Percentiles rank a stretch among this genome's conserved stretches.
phyloP scores from a whole-genome alignment of 2,888 invertebrate genomes.

The Coenonympha arcania region DNA sequence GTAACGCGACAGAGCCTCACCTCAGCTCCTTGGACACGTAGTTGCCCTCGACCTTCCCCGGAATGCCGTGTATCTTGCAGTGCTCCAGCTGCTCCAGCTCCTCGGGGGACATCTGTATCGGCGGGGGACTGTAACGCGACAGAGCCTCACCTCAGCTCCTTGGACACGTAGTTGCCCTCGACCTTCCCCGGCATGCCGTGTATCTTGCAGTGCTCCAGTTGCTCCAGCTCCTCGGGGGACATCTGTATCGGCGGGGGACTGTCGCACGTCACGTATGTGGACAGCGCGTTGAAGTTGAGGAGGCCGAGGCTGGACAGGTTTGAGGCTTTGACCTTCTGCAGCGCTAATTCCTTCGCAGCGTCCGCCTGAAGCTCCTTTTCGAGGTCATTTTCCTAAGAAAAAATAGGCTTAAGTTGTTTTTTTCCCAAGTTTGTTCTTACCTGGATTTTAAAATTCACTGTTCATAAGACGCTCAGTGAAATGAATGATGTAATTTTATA shows the following conservation, averaged over 20 bases:
- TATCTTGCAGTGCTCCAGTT: slow-evolving; percentile 80
- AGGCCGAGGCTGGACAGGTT: slow-evolving; percentile 55
- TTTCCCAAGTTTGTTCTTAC: too few relatives aligned
- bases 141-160: slow-evolving; percentile 71
- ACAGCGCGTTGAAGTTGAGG: slow-evolving; percentile 69
- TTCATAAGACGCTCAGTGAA: too few relatives aligned
- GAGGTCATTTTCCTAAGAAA: slow-evolving; percentile 56
- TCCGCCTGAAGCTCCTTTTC: slow-evolving; percentile 65
- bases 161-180: slow-evolving; percentile 80
- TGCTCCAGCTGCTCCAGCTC: slow-evolving; percentile 82
- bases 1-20: slow-evolving; percentile 78
- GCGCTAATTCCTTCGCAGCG: slow-evolving; percentile 47
- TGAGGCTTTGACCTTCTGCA: slow-evolving; percentile 54
- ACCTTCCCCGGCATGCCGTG: slow-evolving; percentile 81
- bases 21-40: slow-evolving; percentile 79
- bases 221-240: slow-evolving; percentile 82
- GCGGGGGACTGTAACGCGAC: slow-evolving; percentile 86
- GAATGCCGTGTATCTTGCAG: slow-evolving; percentile 81
- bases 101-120: slow-evolving; percentile 84
- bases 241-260: slow-evolving; percentile 87
- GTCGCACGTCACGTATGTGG: slow-evolving; percentile 82
- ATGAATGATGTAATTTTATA: too few relatives aligned
- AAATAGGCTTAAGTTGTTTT: too few relatives aligned
- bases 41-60: slow-evolving; percentile 78
- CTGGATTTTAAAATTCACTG: too few relatives aligned